Conservation (phyloP, 2,888 invertebrate genomes). For the Helobdella robusta region DNA sequence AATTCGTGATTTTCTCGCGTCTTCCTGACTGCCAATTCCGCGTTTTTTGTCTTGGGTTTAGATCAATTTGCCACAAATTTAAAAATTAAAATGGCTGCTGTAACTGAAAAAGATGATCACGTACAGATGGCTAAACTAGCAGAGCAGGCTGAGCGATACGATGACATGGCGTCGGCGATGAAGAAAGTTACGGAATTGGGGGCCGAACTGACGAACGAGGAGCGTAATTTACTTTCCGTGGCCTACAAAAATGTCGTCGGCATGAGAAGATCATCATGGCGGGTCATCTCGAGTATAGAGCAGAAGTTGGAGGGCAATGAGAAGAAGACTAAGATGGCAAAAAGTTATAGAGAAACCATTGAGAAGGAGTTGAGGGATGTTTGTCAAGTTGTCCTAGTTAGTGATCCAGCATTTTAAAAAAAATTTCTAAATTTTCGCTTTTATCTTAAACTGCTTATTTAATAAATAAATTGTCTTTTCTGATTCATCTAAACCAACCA, state of each 20-base stretch:
- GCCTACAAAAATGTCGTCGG: constrained; percentile 99
- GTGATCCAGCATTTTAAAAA: too few relatives aligned
- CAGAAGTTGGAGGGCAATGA: constrained; percentile 73
- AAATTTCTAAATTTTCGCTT: too few relatives aligned
- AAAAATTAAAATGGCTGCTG: too few relatives aligned
- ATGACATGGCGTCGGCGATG: constrained; percentile 98
- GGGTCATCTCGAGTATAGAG: constrained; percentile 97
- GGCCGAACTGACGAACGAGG: constrained; percentile 93
- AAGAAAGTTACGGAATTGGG: constrained; percentile 89
- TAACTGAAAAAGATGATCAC: constrained; percentile 28
- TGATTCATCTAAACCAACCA: neutral
- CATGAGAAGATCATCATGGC: constrained; percentile 91
- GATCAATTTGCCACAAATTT: too few relatives aligned
- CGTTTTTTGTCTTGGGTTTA: too few relatives aligned
- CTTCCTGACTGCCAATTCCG: too few relatives aligned
- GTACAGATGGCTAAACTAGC: constrained; percentile 28
- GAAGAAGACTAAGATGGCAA: constrained; percentile 93
- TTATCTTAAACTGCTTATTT: too few relatives aligned
- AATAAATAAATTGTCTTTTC: too few relatives aligned
- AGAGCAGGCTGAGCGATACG: constrained; percentile 48
- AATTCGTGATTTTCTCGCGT: too few relatives aligned
- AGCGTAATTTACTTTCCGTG: constrained; percentile 91
- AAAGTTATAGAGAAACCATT: constrained; percentile 98
- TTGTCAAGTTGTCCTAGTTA: constrained; percentile 96
- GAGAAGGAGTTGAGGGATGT: constrained; percentile 98